Conservation (phyloP, 2,113 vertebrate genomes). For the Cyprinodon tularosa region DNA sequence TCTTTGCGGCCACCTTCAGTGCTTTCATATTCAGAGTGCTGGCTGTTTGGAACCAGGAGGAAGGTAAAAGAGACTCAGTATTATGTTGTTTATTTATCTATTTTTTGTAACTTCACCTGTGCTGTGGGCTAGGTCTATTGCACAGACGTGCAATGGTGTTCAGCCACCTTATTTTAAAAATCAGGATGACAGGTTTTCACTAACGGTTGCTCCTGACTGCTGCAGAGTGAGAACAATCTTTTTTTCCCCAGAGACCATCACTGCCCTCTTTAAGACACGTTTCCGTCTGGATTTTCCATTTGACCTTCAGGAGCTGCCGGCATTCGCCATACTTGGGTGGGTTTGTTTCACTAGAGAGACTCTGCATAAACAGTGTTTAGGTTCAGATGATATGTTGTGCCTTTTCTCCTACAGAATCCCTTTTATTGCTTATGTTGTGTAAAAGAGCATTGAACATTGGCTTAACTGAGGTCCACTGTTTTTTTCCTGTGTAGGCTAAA, state of each 20-base stretch:
- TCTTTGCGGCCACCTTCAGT: conserved; percentile 97
- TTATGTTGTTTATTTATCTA: neutral
- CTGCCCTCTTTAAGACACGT: conserved; percentile 97
- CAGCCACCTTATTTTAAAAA: neutral
- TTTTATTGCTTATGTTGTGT: neutral
- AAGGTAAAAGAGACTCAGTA: conserved; percentile 79
- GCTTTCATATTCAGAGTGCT: conserved; percentile 98
- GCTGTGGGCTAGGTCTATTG: neutral
- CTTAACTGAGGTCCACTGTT: neutral
- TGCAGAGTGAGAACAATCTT: conserved; percentile 25
- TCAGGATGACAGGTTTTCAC: neutral
- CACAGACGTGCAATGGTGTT: neutral
- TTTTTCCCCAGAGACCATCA: conserved; percentile 91
- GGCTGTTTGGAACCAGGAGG: conserved; percentile 96
- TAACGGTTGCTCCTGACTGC: neutral
- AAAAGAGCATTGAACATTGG: conserved; percentile 12
- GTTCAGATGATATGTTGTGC: neutral
- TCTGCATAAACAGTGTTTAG: conserved; percentile 1
- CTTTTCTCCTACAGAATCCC: neutral
- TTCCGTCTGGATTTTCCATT: conserved; percentile 99
- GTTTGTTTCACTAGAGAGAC: conserved; percentile 40
- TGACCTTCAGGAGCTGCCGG: conserved; percentile 97
- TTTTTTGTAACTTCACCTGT: neutral
- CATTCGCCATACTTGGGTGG: conserved; percentile 96
- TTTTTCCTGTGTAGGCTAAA: neutral